Conservation (phyloP, 2,888 invertebrate genomes). For the Dione juno region DNA sequence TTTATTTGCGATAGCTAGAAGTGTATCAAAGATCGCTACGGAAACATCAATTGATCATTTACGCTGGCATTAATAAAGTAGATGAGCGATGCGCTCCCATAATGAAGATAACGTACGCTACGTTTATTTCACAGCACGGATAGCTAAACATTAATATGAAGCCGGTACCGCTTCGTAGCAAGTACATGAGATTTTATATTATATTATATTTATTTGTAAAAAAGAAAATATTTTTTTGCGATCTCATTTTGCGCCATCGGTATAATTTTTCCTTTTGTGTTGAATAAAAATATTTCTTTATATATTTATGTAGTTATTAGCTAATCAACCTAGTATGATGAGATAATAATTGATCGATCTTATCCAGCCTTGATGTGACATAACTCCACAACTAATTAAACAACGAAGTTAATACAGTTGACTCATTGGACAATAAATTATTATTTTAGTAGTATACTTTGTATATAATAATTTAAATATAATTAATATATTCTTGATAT, state of each 20-base stretch:
- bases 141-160: conserved; percentile 4
- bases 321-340: not conserved
- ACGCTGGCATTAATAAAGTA: conserved; percentile 37
- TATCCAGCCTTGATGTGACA: conserved; percentile 11
- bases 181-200: not conserved
- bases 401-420: not conserved
- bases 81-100: conserved; percentile 29
- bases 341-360: conserved; percentile 20
- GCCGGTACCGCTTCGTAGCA: not conserved
- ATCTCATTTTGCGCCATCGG: not conserved
- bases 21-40: conserved; percentile 34
- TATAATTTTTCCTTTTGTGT: not conserved
- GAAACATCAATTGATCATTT: conserved; percentile 46
- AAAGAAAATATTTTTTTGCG: no score
- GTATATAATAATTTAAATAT: not conserved
- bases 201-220: not conserved
- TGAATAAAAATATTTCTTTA: not conserved
- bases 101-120: conserved; percentile 35
- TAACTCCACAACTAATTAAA: conserved; percentile 17
- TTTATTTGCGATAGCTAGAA: conserved; percentile 20
- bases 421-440: not conserved
- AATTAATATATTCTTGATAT: not conserved
- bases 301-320: not conserved
- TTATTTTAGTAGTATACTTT: not conserved
- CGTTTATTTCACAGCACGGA: conserved; percentile 26